These are phyloP conservation scores for Psilanteris sp. DNA, from an alignment of 1,140 invertebrate genomes.

Conservation along the genomic window DNA sequence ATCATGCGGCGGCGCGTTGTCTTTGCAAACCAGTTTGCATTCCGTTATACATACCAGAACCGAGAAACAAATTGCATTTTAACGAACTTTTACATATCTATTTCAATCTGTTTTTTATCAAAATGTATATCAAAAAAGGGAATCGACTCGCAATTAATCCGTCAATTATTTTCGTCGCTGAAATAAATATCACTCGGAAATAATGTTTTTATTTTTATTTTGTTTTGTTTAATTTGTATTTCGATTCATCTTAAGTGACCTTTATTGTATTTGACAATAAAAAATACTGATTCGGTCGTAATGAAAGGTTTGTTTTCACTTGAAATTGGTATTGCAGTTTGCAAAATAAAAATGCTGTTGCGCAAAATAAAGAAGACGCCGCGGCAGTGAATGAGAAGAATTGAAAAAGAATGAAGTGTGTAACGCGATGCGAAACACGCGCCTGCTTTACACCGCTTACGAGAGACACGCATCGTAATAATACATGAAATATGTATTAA, in stretches of 20 bases:
- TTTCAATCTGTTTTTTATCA: no score
- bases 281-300: no score
- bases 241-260: no score
- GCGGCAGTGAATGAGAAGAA: constrained; percentile 25
- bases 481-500: constrained; percentile 68
- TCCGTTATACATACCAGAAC: constrained; percentile 50
- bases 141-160: no score
- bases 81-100: constrained; percentile 27
- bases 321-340: no score
- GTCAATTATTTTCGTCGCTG: no score
- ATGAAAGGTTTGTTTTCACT: no score
- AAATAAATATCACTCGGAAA: no score
- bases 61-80: constrained; percentile 35
- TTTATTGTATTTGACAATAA: no score
- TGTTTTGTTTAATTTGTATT: no score
- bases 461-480: constrained; percentile 46
- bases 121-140: neutral
- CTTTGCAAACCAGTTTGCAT: constrained; percentile 46
- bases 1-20: constrained; percentile 27
- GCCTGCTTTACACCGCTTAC: constrained; percentile 47
- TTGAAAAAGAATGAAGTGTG: constrained; percentile 40
- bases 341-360: no score
- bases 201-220: no score
- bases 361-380: neutral
- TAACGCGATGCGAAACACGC: constrained; percentile 48